Conservation (phyloP, 2,797 vertebrate species). For the Falco novaeseelandiae region DNA sequence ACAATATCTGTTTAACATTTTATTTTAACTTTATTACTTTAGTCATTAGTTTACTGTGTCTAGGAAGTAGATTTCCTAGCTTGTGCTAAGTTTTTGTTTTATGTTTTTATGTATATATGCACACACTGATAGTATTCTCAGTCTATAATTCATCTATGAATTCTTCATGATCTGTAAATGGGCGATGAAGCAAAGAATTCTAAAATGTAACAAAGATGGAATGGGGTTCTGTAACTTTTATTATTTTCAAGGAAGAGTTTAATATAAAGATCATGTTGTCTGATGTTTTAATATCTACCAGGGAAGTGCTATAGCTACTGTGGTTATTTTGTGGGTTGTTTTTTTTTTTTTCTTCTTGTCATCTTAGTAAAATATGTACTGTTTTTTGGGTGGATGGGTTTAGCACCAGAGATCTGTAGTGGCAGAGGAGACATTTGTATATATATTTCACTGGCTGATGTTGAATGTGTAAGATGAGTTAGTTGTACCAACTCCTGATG, state of each 20-base stretch:
- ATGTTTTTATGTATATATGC: neutral
- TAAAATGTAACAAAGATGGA: slow-evolving; percentile 1
- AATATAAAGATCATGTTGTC: neutral
- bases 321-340: neutral
- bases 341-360: neutral
- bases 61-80: neutral
- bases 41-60: neutral
- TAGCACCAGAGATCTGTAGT: neutral
- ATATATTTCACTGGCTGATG: accelerated
- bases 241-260: neutral
- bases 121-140: neutral
- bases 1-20: neutral
- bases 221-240: neutral
- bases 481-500: no score
- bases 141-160: slow-evolving; percentile 17
- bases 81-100: neutral
- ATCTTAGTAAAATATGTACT: neutral
- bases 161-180: slow-evolving; percentile 37
- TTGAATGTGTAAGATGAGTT: neutral
- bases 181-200: neutral
- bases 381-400: neutral
- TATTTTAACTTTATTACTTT: neutral
- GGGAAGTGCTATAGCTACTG: neutral
- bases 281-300: neutral
- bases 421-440: neutral